Conservation (phyloP, 2,113 vertebrate species). For the Pseudolaguvia tuberculata region DNA sequence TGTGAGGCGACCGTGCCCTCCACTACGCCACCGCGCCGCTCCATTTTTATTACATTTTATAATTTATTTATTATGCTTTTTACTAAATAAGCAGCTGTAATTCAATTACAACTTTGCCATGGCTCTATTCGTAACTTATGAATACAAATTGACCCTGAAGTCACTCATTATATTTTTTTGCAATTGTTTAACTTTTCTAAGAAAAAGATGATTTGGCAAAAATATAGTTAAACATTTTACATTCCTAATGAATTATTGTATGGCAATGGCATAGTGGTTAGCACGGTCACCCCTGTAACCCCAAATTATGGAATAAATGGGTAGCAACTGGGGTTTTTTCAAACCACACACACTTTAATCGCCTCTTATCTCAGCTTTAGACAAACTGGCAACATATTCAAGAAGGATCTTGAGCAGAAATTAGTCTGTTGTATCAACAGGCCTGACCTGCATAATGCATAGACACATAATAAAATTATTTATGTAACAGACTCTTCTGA, state of each 20-base stretch:
- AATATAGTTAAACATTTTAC: slow-evolving; percentile 9
- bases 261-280: too few relatives aligned
- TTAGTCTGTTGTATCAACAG: slow-evolving; percentile 15
- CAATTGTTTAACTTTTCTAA: background rate
- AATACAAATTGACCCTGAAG: slow-evolving; percentile 66
- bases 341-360: background rate
- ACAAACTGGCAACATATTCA: slow-evolving; percentile 20
- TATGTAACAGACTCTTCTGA: too few relatives aligned
- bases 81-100: slow-evolving; percentile 71
- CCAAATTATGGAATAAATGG: too few relatives aligned
- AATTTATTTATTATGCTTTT: too few relatives aligned
- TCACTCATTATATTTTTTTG: slow-evolving; percentile 37
- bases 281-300: too few relatives aligned
- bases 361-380: slow-evolving; percentile 17
- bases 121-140: slow-evolving; percentile 70
- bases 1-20: slow-evolving; percentile 51
- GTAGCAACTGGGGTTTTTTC: too few relatives aligned
- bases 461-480: too few relatives aligned
- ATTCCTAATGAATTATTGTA: background rate
- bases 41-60: too few relatives aligned
- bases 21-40: too few relatives aligned
- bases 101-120: slow-evolving; percentile 66
- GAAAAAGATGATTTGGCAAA: background rate
- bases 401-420: slow-evolving; percentile 26
- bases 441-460: slow-evolving; percentile 19